These are phyloP conservation scores for Aradophagus sp. DNA, from an alignment of 1,140 invertebrate species.

Conservation along the genomic window DNA sequence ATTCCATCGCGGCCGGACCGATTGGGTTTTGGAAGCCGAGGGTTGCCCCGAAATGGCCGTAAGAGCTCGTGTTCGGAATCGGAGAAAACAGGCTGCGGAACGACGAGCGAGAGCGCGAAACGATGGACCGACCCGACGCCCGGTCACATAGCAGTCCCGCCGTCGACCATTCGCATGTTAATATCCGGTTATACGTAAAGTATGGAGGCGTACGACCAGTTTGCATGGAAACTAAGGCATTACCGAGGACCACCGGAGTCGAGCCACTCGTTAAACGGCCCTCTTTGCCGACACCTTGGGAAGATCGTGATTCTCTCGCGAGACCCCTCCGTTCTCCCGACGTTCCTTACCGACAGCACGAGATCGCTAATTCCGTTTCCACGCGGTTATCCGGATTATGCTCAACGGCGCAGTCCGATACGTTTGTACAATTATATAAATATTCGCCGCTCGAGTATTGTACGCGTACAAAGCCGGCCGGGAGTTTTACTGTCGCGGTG, in stretches of 20 bases:
- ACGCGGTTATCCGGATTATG: conserved; percentile 66
- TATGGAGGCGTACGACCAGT: conserved; percentile 72
- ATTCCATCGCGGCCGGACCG: too few species aligned
- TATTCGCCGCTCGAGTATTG: conserved; percentile 23
- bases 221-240: conserved; percentile 74
- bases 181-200: conserved; percentile 73
- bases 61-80: conserved; percentile 26
- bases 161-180: conserved; percentile 73
- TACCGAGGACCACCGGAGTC: conserved; percentile 72
- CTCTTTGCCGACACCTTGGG: conserved; percentile 70
- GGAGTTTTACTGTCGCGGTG: conserved; percentile 2
- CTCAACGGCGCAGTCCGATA: conserved; percentile 52
- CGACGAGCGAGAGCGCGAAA: conserved; percentile 42
- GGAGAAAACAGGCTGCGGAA: conserved; percentile 22
- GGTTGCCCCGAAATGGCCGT: too few species aligned
- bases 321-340: conserved; percentile 41
- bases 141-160: conserved; percentile 56
- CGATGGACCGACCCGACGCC: conserved; percentile 41
- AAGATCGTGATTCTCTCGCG: conserved; percentile 59
- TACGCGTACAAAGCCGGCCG: conserved; percentile 13
- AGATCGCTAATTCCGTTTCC: conserved; percentile 62
- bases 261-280: conserved; percentile 70
- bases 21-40: too few species aligned
- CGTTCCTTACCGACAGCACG: conserved; percentile 45
- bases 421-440: conserved; percentile 45